These are phyloP conservation scores for Drosophila varians DNA, from an alignment of 1,140 invertebrate species.

Conservation along the genomic window DNA sequence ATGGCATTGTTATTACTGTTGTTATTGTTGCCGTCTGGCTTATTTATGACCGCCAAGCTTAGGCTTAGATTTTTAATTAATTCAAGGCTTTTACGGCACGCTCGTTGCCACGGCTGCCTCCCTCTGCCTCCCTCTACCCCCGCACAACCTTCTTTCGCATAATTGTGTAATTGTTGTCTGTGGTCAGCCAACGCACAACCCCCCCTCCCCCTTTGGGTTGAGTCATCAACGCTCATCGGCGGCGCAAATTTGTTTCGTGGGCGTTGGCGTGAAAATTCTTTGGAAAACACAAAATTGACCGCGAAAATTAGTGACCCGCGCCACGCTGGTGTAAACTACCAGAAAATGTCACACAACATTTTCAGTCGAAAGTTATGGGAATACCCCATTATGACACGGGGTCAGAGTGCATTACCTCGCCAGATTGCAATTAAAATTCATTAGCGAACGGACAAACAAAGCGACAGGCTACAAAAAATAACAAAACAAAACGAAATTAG, in stretches of 20 bases:
- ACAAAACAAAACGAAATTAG: constrained; percentile 47
- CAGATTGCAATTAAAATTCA: constrained; percentile 69
- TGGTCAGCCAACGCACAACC: constrained; percentile 53
- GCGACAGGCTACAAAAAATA: background rate
- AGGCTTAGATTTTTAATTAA: constrained; percentile 81
- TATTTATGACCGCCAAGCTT: constrained; percentile 71
- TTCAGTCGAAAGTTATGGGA: constrained; percentile 18
- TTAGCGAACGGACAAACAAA: constrained; percentile 41
- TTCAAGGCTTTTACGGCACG: constrained; percentile 72
- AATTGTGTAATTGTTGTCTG: constrained; percentile 74
- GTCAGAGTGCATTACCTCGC: constrained; percentile 37
- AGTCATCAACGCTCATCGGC: constrained; percentile 46
- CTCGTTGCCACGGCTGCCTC: constrained; percentile 13
- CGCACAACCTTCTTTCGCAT: constrained; percentile 37
- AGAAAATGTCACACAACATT: constrained; percentile 25
- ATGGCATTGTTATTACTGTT: constrained; percentile 43
- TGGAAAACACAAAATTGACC: constrained; percentile 28
- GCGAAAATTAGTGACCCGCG: too few relatives aligned
- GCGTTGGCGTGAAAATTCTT: constrained; percentile 79
- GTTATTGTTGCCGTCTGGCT: too few relatives aligned
- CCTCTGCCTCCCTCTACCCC: background rate
- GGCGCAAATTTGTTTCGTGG: constrained; percentile 43
- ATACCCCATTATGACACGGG: constrained; percentile 7
- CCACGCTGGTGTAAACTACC: too few relatives aligned
- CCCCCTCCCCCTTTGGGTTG: constrained; percentile 10